phyloP scores from a whole-genome alignment of 2,113 vertebrate species.

The Labeo catla region DNA sequence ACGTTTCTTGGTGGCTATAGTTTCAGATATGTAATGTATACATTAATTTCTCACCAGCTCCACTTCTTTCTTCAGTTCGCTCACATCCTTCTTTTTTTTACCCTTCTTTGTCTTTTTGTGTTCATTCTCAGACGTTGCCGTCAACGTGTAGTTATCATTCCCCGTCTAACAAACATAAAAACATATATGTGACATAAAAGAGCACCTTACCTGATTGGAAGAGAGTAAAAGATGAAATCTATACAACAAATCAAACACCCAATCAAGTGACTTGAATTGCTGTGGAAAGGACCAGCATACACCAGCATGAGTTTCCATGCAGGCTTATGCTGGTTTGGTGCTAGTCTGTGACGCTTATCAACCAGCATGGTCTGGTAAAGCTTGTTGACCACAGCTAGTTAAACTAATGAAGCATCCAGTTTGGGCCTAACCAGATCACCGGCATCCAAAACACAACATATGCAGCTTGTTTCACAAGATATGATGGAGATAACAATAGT shows the following conservation, averaged over 20 bases:
- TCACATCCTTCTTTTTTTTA: conserved; percentile 83
- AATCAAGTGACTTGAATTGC: background rate
- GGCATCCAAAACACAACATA: conserved; percentile 11
- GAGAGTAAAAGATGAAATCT: background rate
- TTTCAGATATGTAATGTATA: background rate
- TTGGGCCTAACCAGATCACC: background rate
- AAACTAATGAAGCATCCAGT: background rate
- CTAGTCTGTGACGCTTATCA: background rate
- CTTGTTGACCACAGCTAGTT: background rate
- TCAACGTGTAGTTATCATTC: conserved; percentile 90
- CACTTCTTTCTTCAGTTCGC: conserved; percentile 95
- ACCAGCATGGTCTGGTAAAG: background rate
- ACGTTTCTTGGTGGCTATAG: background rate
- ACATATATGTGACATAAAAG: background rate
- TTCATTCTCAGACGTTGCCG: conserved; percentile 86
- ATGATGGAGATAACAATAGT: conserved; percentile 51
- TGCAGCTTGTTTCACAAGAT: conserved; percentile 4
- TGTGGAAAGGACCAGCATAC: background rate
- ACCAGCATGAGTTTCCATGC: background rate
- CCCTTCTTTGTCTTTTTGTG: conserved; percentile 76
- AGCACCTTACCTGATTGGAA: background rate
- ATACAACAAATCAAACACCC: background rate
- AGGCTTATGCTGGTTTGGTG: background rate
- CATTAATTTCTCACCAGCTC: conserved; percentile 81
- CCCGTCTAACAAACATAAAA: conserved; percentile 67